Base-by-base conservation (phyloP, 2,797 vertebrate genomes). In the Dallia pectoralis region DNA sequence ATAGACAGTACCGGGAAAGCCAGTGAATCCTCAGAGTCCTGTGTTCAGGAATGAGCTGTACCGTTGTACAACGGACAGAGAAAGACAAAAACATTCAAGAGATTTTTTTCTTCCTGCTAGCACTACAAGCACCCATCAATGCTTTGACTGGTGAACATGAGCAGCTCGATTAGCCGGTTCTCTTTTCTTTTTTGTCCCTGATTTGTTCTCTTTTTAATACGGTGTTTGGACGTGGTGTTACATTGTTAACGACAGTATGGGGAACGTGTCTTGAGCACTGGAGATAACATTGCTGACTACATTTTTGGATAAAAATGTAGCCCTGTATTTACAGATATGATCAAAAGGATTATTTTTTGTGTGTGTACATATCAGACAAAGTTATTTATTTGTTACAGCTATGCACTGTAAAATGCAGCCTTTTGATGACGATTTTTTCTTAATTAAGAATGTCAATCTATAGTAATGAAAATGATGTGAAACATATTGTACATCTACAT, bases 351-450 rank as follows among this genome's bases (percentile, higher is more conserved):
- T 96, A 96, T 97, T 98, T 98, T 99, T 98, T 95, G 98, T 98
- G 97, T 96, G 85, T 97, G 97, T 99, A 98, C 91, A 99, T 98
- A 97, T 91, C 92, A 88, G 91, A 95, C 86, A 82, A 95, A 91
- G 93, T 94, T 95, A 91, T 97, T 96, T 96, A 95, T 98, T 98
- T 96, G 97, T 99, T 99, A 98, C 96, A 96, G 97, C 97, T 98
- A 98, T 98, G 97, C 97, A 98, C 97, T 99, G 97, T 98, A 98
- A 93, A 97, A 98, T 93, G 95, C 96, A 97, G 96, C 96, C 94
- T 98, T 98, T 99, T 90, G 91, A 93, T 91, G 92, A 93, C 86
- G 87, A 94, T 89, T 85, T 95, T 97, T 98, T 98, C 96, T 97
- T 97, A 98, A 97, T 95, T 92, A 90, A 95, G 93, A 98, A 95